Conservation (phyloP, 2,113 vertebrate genomes). For the Paracanthobrama guichenoti region DNA sequence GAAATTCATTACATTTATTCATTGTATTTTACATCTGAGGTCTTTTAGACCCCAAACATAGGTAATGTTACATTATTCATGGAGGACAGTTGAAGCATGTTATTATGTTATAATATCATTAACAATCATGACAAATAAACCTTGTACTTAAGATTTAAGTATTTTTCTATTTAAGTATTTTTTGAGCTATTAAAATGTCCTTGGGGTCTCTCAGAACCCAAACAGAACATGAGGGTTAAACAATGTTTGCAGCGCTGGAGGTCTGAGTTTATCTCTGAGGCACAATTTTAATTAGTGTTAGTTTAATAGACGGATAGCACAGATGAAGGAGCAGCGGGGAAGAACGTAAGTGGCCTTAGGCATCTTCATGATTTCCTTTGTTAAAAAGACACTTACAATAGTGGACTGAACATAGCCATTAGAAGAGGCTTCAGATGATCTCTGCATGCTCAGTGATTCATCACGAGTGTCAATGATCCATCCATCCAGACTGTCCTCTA, state of each 20-base stretch:
- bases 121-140: neutral
- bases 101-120: neutral
- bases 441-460: slow-evolving; percentile 33
- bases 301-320: slow-evolving; percentile 25
- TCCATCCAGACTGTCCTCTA: slow-evolving; percentile 29
- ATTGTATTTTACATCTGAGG: neutral
- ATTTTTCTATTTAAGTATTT: neutral
- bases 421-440: slow-evolving; percentile 25
- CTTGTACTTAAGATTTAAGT: neutral
- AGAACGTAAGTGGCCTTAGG: neutral
- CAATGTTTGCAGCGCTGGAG: slow-evolving; percentile 45
- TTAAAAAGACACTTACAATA: slow-evolving; percentile 16
- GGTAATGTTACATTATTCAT: neutral
- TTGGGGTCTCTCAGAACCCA: neutral
- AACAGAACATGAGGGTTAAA: slow-evolving; percentile 26
- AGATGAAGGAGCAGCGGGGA: slow-evolving; percentile 36
- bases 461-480: slow-evolving; percentile 17
- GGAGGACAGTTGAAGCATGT: neutral
- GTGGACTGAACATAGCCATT: slow-evolving; percentile 30
- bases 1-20: neutral
- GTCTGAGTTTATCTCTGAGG: slow-evolving; percentile 46
- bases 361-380: slow-evolving; percentile 31
- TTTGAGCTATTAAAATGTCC: slow-evolving; percentile 17
- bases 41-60: slow-evolving; percentile 8
- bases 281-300: slow-evolving; percentile 45